A percentile compares a stretch with the other conserved stretches of the same genome.
These are phyloP conservation scores for Strigops habroptila DNA, from an alignment of 2,113 vertebrate genomes.

Conservation along the genomic window DNA sequence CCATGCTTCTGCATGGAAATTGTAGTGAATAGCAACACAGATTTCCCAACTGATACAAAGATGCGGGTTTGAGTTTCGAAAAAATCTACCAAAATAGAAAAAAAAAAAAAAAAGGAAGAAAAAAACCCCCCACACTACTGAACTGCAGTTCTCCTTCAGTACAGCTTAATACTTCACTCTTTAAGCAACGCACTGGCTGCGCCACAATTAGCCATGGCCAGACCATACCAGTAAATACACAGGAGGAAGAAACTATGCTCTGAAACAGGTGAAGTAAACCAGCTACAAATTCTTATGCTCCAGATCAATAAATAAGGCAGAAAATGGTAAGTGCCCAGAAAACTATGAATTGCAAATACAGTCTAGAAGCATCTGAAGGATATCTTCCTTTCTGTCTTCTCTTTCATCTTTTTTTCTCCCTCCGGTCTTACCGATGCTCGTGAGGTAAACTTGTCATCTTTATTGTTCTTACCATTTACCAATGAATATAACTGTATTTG, in stretches of 20 bases:
- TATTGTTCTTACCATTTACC: not conserved
- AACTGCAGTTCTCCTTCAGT: not conserved
- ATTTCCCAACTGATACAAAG: not conserved
- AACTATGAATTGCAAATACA: not conserved
- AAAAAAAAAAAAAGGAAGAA: not conserved
- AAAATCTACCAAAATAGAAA: not conserved
- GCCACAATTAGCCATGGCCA: not conserved
- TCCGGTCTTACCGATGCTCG: not conserved
- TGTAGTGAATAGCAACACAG: not conserved
- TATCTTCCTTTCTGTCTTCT: not conserved
- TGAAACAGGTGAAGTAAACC: not conserved
- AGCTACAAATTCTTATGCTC: not conserved
- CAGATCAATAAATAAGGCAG: not conserved
- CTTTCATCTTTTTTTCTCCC: not conserved
- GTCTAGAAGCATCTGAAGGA: not conserved
- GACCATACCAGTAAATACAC: not conserved
- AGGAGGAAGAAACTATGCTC: not conserved
- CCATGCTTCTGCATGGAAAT: not conserved
- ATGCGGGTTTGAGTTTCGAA: not conserved
- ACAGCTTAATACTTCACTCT: not conserved
- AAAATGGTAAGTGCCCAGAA: not conserved
- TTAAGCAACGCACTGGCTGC: not conserved
- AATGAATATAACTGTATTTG: not conserved
- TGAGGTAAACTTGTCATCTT: not conserved
- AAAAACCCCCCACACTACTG: not conserved